Evolutionary conservation across 2,888 invertebrate genomes (phyloP), one percentile per base, ranked within the genome.

Genomic region (Reticulitermes lucifugus): DNA sequence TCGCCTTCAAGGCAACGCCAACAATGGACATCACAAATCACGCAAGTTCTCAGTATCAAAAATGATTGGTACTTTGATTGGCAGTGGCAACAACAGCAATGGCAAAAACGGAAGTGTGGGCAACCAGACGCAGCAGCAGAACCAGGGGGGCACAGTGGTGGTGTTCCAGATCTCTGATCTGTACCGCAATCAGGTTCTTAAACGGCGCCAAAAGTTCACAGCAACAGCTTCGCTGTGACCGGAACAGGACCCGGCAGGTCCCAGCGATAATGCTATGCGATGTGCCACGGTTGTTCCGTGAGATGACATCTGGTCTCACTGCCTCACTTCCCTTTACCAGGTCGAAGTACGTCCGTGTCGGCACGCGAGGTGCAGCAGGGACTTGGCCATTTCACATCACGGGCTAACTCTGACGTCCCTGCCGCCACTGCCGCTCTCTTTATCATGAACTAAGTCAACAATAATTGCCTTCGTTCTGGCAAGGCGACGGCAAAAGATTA

Each of bases 31-130:
- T 87, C 86, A 87, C 79, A 84, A 86, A 88, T 93, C 94, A 88
- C 91, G 95, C 88, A 95, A 95, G 90, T 95, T 95, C 91, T 95
- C 95, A 85, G 95, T 96, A 71, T 95, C 95, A 55, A 96, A 96
- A 91, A 96, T 96, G 95, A 93, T 96, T 87, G 96, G 95, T 85
- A 95, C 95, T 14, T 90, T 95, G 86, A 95, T 95, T 90, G 95
- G 95, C 65, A 91, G 90, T 88, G 90, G 90, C 75, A 91, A 90
- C 88, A 90, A 90, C 88, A 90, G 90, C 91, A 86, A 84, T 65
- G 79, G 79, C 35, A 79, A 84, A 43, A 71, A 82, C 25, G 25
- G 65, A 43, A 84, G 70, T 85, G 77, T 70, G 70, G 46, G 59
- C 35, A 60, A 18, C 81, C 87, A 90, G 91, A 75, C 92, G 91